Conservation (phyloP, 2,797 vertebrate species). For the Sebastes dallii region DNA sequence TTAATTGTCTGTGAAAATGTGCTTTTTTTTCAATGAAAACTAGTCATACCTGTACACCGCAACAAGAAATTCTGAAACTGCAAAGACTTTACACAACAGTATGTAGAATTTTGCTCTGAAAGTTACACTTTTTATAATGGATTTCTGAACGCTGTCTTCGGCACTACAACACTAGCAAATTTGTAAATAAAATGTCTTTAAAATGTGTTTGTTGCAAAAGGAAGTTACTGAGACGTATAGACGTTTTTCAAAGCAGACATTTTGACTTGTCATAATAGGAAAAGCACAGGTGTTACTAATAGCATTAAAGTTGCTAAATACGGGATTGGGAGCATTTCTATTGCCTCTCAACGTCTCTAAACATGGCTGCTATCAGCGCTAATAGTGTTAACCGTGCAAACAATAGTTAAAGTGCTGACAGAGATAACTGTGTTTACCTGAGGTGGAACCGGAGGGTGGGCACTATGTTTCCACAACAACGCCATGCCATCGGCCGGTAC, state of each 20-base stretch:
- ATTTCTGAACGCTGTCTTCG: background rate
- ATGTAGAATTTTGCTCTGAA: background rate
- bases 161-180: background rate
- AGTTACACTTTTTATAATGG: background rate
- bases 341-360: no score
- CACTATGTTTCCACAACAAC: no score
- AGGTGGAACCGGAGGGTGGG: no score
- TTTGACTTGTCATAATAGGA: background rate
- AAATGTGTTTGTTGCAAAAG: background rate
- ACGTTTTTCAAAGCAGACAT: background rate
- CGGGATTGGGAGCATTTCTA: no score
- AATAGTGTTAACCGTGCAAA: no score
- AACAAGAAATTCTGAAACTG: background rate
- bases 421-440: no score
- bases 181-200: constrained; percentile 55
- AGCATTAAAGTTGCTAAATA: no score
- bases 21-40: constrained; percentile 4
- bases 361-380: no score
- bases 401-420: no score
- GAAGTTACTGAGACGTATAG: background rate
- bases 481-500: no score
- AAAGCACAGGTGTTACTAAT: background rate
- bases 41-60: background rate
- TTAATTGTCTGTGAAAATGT: background rate
- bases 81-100: background rate